phyloP scores from a whole-genome alignment of 2,888 invertebrate genomes.

The Aleiodes alternator region DNA sequence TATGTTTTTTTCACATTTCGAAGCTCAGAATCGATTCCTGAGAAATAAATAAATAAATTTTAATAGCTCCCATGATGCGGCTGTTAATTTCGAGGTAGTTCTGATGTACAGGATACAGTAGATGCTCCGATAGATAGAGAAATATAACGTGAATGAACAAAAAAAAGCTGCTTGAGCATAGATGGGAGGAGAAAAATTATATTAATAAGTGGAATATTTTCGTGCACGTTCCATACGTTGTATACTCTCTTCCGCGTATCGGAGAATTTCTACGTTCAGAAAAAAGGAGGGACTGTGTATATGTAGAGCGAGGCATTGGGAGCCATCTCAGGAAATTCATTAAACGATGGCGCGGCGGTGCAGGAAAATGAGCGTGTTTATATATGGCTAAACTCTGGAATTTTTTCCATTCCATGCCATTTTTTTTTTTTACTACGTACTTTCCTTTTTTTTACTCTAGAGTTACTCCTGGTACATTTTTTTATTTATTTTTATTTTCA shows the following conservation, averaged over 20 bases:
- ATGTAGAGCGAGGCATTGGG: constrained; percentile 16
- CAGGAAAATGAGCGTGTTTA: constrained; percentile 28
- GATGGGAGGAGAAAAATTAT: constrained; percentile 57
- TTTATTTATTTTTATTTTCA: constrained; percentile 26
- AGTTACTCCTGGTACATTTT: constrained; percentile 10
- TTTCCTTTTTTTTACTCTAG: constrained; percentile 13
- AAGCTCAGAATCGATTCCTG: too few species aligned
- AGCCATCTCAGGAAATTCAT: constrained; percentile 55
- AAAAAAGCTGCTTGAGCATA: neutral
- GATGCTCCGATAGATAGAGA: constrained; percentile 17
- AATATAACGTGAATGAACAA: neutral
- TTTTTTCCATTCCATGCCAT: constrained; percentile 20
- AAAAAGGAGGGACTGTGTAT: constrained; percentile 10
- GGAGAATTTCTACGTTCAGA: constrained; percentile 57
- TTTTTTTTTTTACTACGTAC: constrained; percentile 26
- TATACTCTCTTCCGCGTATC: constrained; percentile 60
- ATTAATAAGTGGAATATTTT: constrained; percentile 72
- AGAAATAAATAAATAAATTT: too few species aligned
- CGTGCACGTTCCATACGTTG: constrained; percentile 41
- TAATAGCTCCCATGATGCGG: too few species aligned
- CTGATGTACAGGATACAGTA: constrained; percentile 3
- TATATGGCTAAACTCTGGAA: constrained; percentile 26
- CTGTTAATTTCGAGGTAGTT: constrained; percentile 5
- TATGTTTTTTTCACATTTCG: too few species aligned
- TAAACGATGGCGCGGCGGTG: constrained; percentile 41